Base-by-base conservation (phyloP, 2,113 vertebrate species). In the Macrotis lagotis region DNA sequence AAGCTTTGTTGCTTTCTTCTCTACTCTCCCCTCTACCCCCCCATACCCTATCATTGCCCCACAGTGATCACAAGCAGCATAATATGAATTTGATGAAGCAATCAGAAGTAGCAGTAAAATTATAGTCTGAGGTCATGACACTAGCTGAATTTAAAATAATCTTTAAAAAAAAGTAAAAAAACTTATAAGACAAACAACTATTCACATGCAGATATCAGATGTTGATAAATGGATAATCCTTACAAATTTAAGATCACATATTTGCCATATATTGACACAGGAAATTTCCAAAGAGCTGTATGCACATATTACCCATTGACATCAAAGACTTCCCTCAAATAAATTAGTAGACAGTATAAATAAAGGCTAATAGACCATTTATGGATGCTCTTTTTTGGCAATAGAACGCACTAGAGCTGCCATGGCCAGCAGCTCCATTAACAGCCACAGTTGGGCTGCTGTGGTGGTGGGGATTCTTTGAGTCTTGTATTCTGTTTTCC, bases 381-480 rank as follows among this genome's bases (percentile, higher is more conserved):
- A 94, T 97, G 98, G 98, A 98, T 94, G 98, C 97, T 98, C 92
- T 92, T 90, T 98, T 93, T 98, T 98, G 98, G 98, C 98, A 98
- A 98, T 91, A 95, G 95, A 96, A 98, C 95, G 96, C 90, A 74
- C 53, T 83, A 97, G 96, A 96, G 96, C 96, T 96, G 97, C 98
- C 96, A 96, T 51, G 90, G 93, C 59, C 55, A 49, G 4, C 25
- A 50, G 92, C 48, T 88, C 91, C 98, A 99, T 98, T 99, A 99
- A 98, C 99, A 99, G 98, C 99, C 98, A 50, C 99, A 99, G 96
- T 98, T 99, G 28, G 99, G 98, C 97, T 99, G 99, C 48, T 99
- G 99, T 52, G 99, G 99, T 74, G 99, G 99, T 55, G 99, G 99
- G 59, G 98, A 99, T 97, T 99, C 99, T 96, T 99, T 99, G 97